Evolutionary conservation across 2,113 vertebrate genomes (phyloP).

Genomic region (Rousettus leschenaultii): DNA sequence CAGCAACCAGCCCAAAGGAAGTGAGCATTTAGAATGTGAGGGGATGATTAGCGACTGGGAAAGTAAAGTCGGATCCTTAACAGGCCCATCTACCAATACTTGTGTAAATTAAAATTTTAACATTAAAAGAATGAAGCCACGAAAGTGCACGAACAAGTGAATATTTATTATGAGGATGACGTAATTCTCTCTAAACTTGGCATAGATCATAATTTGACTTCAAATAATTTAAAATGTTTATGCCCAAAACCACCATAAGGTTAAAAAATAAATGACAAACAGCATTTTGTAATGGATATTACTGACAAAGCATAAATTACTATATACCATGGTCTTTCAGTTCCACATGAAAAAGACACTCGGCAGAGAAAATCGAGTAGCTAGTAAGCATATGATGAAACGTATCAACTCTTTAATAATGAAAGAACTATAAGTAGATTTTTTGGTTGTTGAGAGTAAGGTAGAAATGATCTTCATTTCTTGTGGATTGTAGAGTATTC

Average conservation of each 20-base stretch:
- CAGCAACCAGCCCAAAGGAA: not conserved
- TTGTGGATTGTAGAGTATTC: not conserved
- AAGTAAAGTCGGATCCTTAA: not conserved
- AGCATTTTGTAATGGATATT: not conserved
- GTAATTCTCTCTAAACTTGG: not conserved
- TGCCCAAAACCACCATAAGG: not conserved
- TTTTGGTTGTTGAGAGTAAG: not conserved
- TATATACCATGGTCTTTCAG: not conserved
- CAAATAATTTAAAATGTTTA: not conserved
- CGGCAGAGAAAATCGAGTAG: not conserved
- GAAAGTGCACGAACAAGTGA: not conserved
- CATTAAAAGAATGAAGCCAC: not conserved
- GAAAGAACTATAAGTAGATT: not conserved
- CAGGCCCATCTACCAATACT: not conserved
- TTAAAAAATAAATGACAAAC: conserved; percentile 8
- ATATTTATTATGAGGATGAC: not conserved
- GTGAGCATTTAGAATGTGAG: not conserved
- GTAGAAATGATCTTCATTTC: not conserved
- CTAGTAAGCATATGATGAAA: not conserved
- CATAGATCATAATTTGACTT: not conserved
- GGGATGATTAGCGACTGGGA: not conserved
- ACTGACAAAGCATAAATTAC: not conserved
- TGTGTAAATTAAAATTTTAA: not conserved
- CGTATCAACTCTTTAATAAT: not conserved
- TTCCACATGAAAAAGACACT: not conserved